Conservation (phyloP, 2,888 invertebrate species). For the Polymixis lichenea region DNA sequence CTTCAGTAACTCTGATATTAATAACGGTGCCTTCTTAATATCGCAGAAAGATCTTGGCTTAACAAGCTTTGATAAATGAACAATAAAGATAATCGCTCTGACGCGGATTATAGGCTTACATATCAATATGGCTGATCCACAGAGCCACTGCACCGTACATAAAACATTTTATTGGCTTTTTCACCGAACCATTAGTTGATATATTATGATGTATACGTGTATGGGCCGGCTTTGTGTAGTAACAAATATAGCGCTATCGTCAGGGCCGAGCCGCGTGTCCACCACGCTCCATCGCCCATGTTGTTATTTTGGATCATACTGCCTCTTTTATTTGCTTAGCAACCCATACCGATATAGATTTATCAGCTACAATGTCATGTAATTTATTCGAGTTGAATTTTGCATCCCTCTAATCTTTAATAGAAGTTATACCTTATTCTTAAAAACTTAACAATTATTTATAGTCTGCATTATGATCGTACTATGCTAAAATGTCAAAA, state of each 20-base stretch:
- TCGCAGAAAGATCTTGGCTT: constrained; percentile 50
- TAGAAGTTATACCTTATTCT: constrained; percentile 9
- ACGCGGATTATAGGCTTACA: constrained; percentile 59
- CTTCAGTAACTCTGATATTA: constrained; percentile 60
- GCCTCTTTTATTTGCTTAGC: constrained; percentile 74
- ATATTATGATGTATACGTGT: constrained; percentile 60
- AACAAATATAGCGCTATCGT: constrained; percentile 68
- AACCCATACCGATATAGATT: constrained; percentile 67
- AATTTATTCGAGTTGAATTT: constrained; percentile 56
- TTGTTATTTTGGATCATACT: constrained; percentile 73
- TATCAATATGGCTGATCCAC: constrained; percentile 73
- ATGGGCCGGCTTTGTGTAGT: constrained; percentile 62
- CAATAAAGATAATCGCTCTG: constrained; percentile 49
- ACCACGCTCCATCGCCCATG: constrained; percentile 72
- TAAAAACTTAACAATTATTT: constrained; percentile 24
- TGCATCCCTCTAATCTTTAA: constrained; percentile 1
- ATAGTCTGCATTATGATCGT: background rate
- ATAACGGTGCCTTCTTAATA: constrained; percentile 63
- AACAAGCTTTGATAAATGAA: constrained; percentile 64
- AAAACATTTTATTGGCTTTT: constrained; percentile 81
- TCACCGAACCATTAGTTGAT: constrained; percentile 72
- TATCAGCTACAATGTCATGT: constrained; percentile 53
- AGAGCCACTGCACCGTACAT: constrained; percentile 73
- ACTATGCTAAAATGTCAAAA: background rate
- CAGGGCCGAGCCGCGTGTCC: constrained; percentile 66